Base-by-base conservation (phyloP, 2,113 vertebrate species). In the Microcebus lehilahytsara region DNA sequence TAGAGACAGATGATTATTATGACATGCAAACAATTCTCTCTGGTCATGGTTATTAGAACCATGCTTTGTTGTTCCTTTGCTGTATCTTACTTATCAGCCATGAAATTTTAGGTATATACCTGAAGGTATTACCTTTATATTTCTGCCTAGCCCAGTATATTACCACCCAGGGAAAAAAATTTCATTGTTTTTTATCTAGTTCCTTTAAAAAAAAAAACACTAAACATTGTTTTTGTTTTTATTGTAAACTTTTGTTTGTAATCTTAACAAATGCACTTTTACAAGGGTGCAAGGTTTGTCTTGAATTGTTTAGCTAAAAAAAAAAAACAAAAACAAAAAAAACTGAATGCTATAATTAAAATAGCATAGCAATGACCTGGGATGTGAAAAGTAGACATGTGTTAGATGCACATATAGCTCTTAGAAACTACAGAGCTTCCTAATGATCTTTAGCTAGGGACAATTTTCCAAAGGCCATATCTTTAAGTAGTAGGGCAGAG, bases 171-270 rank as follows among this genome's bases (percentile, higher is more conserved):
- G 40, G 56, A 62, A 53, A 53, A 67, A 74, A 66, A 84, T 75
- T 46, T 67, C 51, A 14, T 49, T 85, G 4, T 10, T 90, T 51
- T 74, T 74, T 64, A 71, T 75, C 77, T 67, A 83, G 16, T 79
- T 79, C 23, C 27, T 80, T 40, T 8, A 53, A 51, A 51, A 14
- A 51, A 51, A 84, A 90, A 94, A 6, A 3, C 19, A 25, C 9
- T 14, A 58, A 94, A 75, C 4, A 53, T 30, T 88, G 81, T 62
- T 78, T 91, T 72, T 79, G 58, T 40, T 86, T 74, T 81, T 58
- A 71, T 25, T 78, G 32, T 75, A 27, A 90, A 25, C 16, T 74
- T 66, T 69, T 5, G 17, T 79, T 93, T 84, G 4, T 17, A 53
- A 89, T 56, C 67, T 74, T 78, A 91, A 88, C 14, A 89, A 17